phyloP scores from a whole-genome alignment of 2,888 invertebrate genomes.

The Sclerodermus sp. region DNA sequence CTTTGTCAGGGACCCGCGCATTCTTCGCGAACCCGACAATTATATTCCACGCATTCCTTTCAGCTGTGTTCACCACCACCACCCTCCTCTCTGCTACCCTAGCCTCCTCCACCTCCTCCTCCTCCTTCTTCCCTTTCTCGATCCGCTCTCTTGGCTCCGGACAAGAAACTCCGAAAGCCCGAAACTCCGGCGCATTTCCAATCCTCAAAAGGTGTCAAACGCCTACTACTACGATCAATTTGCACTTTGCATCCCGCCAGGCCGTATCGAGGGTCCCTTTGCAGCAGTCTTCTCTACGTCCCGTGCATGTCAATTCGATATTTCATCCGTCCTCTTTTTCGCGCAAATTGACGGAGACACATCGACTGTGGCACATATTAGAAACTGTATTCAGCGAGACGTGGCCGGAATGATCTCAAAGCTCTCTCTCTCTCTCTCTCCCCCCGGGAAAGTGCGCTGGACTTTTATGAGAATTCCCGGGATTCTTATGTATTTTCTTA shows the following conservation, averaged over 20 bases:
- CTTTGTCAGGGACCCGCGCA: constrained; percentile 34
- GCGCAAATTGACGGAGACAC: background rate
- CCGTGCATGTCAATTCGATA: no score
- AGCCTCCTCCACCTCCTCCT: constrained; percentile 7
- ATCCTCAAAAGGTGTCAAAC: constrained; percentile 40
- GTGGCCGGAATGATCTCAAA: background rate
- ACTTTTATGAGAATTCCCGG: background rate
- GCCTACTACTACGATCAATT: constrained; percentile 40
- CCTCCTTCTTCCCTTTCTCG: constrained; percentile 8
- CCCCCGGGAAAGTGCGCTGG: background rate
- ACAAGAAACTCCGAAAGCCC: no score
- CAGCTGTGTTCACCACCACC: constrained; percentile 27
- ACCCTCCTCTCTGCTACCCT: constrained; percentile 15
- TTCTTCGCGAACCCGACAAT: constrained; percentile 37
- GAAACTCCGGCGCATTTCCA: no score
- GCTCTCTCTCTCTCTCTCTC: background rate
- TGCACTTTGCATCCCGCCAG: constrained; percentile 12
- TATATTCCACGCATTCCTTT: constrained; percentile 42
- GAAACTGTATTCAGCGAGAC: background rate
- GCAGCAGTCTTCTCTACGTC: no score
- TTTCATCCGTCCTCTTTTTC: background rate
- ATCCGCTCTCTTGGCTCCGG: no score
- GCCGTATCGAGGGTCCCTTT: no score
- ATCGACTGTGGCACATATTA: background rate
- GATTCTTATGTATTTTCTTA: no score